A percentile compares a stretch with the other conserved stretches of the same genome.
These are phyloP conservation scores for Torymus tubicola DNA, from an alignment of 2,888 invertebrate genomes.

Conservation along the genomic window DNA sequence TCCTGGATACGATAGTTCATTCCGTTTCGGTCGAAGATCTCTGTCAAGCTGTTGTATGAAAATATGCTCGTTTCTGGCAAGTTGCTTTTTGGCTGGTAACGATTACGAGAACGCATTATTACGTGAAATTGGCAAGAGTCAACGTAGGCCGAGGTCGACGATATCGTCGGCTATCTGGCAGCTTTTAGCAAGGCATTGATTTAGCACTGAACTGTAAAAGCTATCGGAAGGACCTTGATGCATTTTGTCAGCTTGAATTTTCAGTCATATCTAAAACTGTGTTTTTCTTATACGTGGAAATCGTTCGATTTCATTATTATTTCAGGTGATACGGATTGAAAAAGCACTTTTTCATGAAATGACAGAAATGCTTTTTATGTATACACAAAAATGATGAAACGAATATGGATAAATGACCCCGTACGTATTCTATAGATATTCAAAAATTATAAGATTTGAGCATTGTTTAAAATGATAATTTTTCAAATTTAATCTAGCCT, in stretches of 20 bases:
- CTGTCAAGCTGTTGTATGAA: slow-evolving; percentile 6
- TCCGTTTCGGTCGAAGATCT: slow-evolving; percentile 32
- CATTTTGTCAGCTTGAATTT: slow-evolving; percentile 21
- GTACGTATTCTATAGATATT: too few relatives aligned
- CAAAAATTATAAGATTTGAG: too few relatives aligned
- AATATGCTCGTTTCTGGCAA: slow-evolving; percentile 46
- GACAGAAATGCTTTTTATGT: too few relatives aligned
- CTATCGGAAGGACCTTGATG: slow-evolving; percentile 45
- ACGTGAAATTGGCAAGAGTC: slow-evolving; percentile 47
- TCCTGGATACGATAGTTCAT: slow-evolving; percentile 2
- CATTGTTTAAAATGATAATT: too few relatives aligned
- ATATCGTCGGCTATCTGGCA: slow-evolving; percentile 39
- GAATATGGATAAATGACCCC: too few relatives aligned
- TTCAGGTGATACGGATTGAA: too few relatives aligned
- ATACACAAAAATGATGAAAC: too few relatives aligned
- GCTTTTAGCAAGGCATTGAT: slow-evolving; percentile 43
- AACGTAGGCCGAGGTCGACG: slow-evolving; percentile 39
- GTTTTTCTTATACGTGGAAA: too few relatives aligned
- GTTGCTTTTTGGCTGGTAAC: slow-evolving; percentile 22
- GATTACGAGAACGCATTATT: slow-evolving; percentile 43
- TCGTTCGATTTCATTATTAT: too few relatives aligned
- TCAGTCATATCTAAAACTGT: neutral
- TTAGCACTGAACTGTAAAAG: slow-evolving; percentile 45
- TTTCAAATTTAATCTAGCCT: too few relatives aligned
- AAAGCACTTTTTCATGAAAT: too few relatives aligned